Conservation (phyloP, 2,888 invertebrate species). For the Achlya flavicornis region DNA sequence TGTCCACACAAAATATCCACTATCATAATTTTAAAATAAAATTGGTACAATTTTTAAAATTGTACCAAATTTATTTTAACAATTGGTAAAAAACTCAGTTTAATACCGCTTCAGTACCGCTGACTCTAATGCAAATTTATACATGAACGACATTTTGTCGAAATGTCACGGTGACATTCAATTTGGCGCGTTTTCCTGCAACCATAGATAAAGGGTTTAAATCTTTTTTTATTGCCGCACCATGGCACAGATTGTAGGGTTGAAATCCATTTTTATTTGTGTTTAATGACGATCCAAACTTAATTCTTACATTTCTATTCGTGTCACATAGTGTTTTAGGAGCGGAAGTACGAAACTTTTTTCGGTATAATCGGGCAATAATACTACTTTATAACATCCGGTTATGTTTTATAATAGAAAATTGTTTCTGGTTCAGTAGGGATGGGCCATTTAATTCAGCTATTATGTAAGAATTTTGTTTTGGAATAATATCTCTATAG, state of each 20-base stretch:
- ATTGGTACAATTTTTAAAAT: too few relatives aligned
- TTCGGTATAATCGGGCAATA: conserved; percentile 59
- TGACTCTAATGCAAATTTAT: not conserved
- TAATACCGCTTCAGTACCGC: not conserved
- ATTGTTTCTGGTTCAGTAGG: conserved; percentile 49
- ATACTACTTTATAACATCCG: conserved; percentile 70
- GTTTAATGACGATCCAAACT: conserved; percentile 27
- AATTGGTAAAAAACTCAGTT: conserved; percentile 3
- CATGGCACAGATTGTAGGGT: conserved; percentile 39
- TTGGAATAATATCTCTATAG: conserved; percentile 31
- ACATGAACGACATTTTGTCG: conserved; percentile 50
- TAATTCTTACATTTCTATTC: conserved; percentile 74
- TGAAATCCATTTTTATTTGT: conserved; percentile 22
- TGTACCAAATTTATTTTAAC: too few relatives aligned
- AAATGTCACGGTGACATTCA: conserved; percentile 69
- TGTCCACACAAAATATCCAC: too few relatives aligned
- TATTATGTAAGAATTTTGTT: conserved; percentile 31
- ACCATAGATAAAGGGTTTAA: conserved; percentile 69
- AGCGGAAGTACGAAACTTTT: conserved; percentile 65
- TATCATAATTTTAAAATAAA: not conserved
- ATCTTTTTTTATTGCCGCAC: conserved; percentile 33
- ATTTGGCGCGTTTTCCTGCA: conserved; percentile 61
- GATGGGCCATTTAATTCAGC: conserved; percentile 20
- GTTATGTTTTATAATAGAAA: conserved; percentile 44
- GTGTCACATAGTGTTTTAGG: conserved; percentile 64